These are phyloP conservation scores for Montipora capitata DNA, from an alignment of 92 coral and sea anemone genomes.

Conservation along the genomic window DNA sequence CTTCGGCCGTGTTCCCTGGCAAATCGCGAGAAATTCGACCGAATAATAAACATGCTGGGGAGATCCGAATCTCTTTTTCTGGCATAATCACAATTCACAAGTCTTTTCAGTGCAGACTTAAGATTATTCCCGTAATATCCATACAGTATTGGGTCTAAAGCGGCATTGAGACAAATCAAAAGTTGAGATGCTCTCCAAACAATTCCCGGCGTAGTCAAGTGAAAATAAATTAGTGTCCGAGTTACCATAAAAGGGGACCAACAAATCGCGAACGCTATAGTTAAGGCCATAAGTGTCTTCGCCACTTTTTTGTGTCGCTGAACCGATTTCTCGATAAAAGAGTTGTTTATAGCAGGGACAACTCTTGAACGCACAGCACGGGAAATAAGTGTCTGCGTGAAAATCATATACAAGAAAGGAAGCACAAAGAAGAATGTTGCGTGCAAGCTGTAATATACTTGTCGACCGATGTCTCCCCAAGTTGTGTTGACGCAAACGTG, in stretches of 20 bases:
- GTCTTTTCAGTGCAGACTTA: too few relatives aligned
- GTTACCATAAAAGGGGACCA: slow-evolving; percentile 34
- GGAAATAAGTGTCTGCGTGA: too few relatives aligned
- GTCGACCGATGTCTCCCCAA: slow-evolving; percentile 43
- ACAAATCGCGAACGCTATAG: slow-evolving; percentile 36
- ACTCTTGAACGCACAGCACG: too few relatives aligned
- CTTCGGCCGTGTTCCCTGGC: too few relatives aligned
- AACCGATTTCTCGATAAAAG: neutral
- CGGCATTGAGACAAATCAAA: slow-evolving; percentile 44
- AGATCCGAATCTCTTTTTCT: too few relatives aligned
- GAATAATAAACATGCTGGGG: too few relatives aligned
- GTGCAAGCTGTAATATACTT: slow-evolving; percentile 36
- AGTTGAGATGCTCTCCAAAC: slow-evolving; percentile 65
- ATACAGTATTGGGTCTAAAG: slow-evolving; percentile 22
- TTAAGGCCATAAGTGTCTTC: slow-evolving; percentile 35
- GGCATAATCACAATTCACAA: too few relatives aligned
- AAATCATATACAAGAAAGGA: neutral
- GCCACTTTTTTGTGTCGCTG: slow-evolving; percentile 28
- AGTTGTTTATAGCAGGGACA: neutral
- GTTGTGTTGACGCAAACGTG: slow-evolving; percentile 23
- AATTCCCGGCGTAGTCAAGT: slow-evolving; percentile 28
- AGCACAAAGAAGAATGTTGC: slow-evolving; percentile 21
- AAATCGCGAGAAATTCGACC: too few relatives aligned
- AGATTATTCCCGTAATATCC: too few relatives aligned
- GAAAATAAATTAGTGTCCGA: slow-evolving; percentile 29